A percentile compares a stretch with the other conserved stretches of the same genome.
phyloP scores from a whole-genome alignment of 2,797 vertebrate species.

The Okamejei kenojei region DNA sequence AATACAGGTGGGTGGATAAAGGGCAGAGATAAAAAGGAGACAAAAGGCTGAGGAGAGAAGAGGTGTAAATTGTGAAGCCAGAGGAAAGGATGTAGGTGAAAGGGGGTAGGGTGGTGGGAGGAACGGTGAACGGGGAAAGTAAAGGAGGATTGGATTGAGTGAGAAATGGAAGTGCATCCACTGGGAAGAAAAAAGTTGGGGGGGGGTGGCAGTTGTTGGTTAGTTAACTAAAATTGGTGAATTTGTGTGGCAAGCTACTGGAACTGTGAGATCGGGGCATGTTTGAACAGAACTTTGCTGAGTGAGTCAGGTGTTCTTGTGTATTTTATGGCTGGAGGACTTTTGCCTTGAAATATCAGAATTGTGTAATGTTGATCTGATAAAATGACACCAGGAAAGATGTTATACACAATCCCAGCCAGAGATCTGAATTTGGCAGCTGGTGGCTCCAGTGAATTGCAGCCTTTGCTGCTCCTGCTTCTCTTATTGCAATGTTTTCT shows the following conservation, averaged over 20 bases:
- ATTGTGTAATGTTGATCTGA: neutral
- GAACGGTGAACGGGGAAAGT: no score
- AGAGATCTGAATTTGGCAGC: neutral
- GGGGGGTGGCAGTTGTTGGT: no score
- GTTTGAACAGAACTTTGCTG: neutral
- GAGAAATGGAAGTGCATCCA: no score
- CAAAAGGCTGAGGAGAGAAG: no score
- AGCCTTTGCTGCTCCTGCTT: neutral
- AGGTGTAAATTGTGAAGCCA: no score
- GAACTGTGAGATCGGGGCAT: neutral
- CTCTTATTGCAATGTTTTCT: neutral
- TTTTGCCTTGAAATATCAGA: neutral
- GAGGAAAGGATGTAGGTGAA: no score
- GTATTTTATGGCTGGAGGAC: neutral
- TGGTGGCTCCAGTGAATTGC: neutral
- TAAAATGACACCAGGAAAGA: neutral
- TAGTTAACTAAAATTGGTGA: no score
- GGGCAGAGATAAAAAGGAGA: no score
- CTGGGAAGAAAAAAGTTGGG: no score
- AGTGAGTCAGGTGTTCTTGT: neutral
- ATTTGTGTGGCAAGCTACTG: neutral
- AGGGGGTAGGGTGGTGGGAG: no score
- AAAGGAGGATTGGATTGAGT: no score
- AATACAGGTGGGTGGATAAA: no score
- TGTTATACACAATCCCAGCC: neutral